phyloP scores from a whole-genome alignment of 2,797 vertebrate genomes.

The Pseudomugil gertrudae region DNA sequence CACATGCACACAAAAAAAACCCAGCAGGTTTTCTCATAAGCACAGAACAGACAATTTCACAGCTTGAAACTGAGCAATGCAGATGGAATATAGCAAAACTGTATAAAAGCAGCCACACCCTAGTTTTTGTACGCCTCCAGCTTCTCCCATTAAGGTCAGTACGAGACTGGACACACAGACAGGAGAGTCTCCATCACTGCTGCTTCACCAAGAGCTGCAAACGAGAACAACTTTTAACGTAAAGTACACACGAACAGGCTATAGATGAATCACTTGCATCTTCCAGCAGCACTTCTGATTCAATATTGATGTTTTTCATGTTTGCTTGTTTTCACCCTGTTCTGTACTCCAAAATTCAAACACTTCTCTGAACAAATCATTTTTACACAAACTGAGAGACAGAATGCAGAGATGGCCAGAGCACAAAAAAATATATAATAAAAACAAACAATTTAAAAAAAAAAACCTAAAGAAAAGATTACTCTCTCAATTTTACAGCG shows the following conservation, averaged over 20 bases:
- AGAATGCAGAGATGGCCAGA: conserved; percentile 70
- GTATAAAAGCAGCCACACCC: conserved; percentile 70
- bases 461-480: conserved; percentile 78
- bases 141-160: conserved; percentile 62
- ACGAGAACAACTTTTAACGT: conserved; percentile 54
- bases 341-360: conserved; percentile 41
- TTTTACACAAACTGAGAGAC: conserved; percentile 49
- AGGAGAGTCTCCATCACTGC: conserved; percentile 44
- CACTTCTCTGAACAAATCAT: conserved; percentile 58
- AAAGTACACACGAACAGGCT: conserved; percentile 39
- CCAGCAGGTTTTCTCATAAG: conserved; percentile 62
- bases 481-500: conserved; percentile 70
- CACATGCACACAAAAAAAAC: conserved; percentile 31
- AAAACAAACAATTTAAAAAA: conserved; percentile 49
- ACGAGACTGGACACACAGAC: conserved; percentile 57
- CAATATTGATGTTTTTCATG: conserved; percentile 25
- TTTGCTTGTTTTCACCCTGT: conserved; percentile 22
- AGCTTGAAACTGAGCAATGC: conserved; percentile 62
- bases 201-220: conserved; percentile 38
- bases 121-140: conserved; percentile 56
- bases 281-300: conserved; percentile 45
- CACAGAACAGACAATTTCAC: conserved; percentile 60
- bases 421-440: conserved; percentile 42
- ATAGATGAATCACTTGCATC: conserved; percentile 50
- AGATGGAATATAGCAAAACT: conserved; percentile 67